Conservation (phyloP, 2,888 invertebrate species). For the Anoncus sp. region DNA sequence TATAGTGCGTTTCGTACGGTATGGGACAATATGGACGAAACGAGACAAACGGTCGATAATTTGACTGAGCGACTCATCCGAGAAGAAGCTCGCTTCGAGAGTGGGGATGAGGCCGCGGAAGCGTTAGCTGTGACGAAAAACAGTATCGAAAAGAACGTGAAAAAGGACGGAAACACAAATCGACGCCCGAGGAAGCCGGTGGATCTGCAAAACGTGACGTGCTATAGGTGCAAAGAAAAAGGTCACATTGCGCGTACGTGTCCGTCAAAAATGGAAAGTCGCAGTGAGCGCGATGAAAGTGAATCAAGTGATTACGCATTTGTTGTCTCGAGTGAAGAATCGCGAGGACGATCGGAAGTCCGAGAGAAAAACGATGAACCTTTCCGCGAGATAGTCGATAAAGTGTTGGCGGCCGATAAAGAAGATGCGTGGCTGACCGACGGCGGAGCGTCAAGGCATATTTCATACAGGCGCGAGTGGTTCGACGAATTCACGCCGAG, state of each 20-base stretch:
- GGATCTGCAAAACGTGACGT: conserved; percentile 14
- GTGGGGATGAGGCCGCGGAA: conserved; percentile 23
- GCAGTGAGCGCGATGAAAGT: not conserved
- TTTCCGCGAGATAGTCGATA: not conserved
- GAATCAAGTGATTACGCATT: conserved; percentile 33
- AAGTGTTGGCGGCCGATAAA: conserved; percentile 11
- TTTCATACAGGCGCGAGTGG: conserved; percentile 37
- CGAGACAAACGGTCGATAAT: conserved; percentile 47
- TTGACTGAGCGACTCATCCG: conserved; percentile 46
- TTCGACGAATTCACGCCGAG: conserved; percentile 21
- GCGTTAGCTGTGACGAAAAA: conserved; percentile 22
- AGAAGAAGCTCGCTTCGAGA: conserved; percentile 38
- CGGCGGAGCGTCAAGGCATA: conserved; percentile 48
- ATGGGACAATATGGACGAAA: conserved; percentile 47
- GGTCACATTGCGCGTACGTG: conserved; percentile 52
- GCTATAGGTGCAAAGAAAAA: conserved; percentile 44
- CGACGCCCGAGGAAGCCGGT: not conserved
- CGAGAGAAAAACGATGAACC: not conserved
- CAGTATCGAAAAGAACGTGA: not conserved
- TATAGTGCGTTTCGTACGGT: conserved; percentile 53
- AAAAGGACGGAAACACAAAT: conserved; percentile 13
- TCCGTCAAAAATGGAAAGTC: conserved; percentile 21
- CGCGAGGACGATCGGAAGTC: not conserved
- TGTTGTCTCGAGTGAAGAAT: not conserved
- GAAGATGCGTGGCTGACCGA: conserved; percentile 41